These are phyloP conservation scores for Rhombomys opimus DNA, from an alignment of 2,113 vertebrate genomes.

Conservation along the genomic window DNA sequence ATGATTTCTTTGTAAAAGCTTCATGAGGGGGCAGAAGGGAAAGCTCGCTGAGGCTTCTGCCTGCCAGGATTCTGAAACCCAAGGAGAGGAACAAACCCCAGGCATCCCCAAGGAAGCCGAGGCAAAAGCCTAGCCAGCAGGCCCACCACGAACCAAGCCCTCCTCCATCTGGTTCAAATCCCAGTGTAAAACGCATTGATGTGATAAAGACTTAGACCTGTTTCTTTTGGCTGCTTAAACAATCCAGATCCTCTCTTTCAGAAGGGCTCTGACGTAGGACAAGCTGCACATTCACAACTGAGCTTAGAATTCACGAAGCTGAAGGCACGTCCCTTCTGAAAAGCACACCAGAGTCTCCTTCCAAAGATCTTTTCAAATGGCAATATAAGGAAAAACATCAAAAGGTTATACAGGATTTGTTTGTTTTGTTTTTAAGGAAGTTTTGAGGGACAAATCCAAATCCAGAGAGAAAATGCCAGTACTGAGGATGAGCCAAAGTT, in stretches of 20 bases:
- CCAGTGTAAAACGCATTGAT: slow-evolving; percentile 83
- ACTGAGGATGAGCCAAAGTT: background rate
- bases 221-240: slow-evolving; percentile 85
- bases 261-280: slow-evolving; percentile 78
- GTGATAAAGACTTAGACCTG: slow-evolving; percentile 85
- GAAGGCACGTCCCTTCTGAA: slow-evolving; percentile 68
- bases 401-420: background rate
- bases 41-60: background rate
- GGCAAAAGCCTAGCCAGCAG: slow-evolving; percentile 27
- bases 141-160: slow-evolving; percentile 75
- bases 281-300: slow-evolving; percentile 82
- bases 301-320: slow-evolving; percentile 75
- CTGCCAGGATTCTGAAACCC: slow-evolving; percentile 61
- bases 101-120: slow-evolving; percentile 24
- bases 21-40: background rate
- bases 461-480: background rate
- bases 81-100: background rate
- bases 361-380: slow-evolving; percentile 23
- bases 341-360: slow-evolving; percentile 66
- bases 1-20: background rate
- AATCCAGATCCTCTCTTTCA: slow-evolving; percentile 85
- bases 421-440: slow-evolving; percentile 31
- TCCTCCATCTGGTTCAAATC: slow-evolving; percentile 87
- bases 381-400: slow-evolving; percentile 68
- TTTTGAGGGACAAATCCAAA: slow-evolving; percentile 9